A percentile compares a stretch with the other conserved stretches of the same genome.
Evolutionary conservation across 2,888 invertebrate species (phyloP).

Genomic region (Sylvicola cinctus): DNA sequence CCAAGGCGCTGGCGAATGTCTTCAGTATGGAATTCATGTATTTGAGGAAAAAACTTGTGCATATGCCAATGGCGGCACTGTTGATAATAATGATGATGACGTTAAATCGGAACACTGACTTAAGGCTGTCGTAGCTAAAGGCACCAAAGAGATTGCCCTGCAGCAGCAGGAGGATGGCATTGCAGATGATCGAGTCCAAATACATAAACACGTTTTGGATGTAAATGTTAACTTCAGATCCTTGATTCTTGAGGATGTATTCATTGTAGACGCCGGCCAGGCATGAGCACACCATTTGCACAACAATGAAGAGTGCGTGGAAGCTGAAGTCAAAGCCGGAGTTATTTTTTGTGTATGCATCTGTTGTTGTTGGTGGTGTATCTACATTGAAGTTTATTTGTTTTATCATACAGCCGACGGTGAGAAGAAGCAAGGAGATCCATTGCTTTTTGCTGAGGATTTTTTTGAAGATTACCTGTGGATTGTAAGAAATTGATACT

Average conservation of each 20-base stretch:
- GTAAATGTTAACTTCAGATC: constrained; percentile 69
- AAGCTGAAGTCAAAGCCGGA: constrained; percentile 30
- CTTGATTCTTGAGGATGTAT: constrained; percentile 70
- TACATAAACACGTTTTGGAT: constrained; percentile 93
- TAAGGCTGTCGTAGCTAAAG: constrained; percentile 33
- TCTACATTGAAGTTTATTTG: constrained; percentile 36
- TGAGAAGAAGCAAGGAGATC: constrained; percentile 70
- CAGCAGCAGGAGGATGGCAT: constrained; percentile 44
- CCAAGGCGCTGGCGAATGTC: constrained; percentile 87
- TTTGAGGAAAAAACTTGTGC: constrained; percentile 82
- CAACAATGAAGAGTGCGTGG: constrained; percentile 41
- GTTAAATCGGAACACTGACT: constrained; percentile 39
- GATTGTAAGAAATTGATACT: too few relatives aligned
- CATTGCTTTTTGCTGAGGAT: constrained; percentile 64
- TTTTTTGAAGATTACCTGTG: constrained; percentile 69
- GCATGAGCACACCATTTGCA: constrained; percentile 79
- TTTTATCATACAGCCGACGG: constrained; percentile 79
- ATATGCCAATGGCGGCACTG: constrained; percentile 79
- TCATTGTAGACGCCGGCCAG: constrained; percentile 93
- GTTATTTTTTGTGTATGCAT: constrained; percentile 15
- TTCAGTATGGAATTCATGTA: constrained; percentile 87
- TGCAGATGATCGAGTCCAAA: constrained; percentile 81
- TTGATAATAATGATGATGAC: constrained; percentile 69
- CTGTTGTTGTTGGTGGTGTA: constrained; percentile 6
- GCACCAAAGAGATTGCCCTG: constrained; percentile 42